phyloP scores from a whole-genome alignment of 2,113 vertebrate species.

The Mixornis gularis region DNA sequence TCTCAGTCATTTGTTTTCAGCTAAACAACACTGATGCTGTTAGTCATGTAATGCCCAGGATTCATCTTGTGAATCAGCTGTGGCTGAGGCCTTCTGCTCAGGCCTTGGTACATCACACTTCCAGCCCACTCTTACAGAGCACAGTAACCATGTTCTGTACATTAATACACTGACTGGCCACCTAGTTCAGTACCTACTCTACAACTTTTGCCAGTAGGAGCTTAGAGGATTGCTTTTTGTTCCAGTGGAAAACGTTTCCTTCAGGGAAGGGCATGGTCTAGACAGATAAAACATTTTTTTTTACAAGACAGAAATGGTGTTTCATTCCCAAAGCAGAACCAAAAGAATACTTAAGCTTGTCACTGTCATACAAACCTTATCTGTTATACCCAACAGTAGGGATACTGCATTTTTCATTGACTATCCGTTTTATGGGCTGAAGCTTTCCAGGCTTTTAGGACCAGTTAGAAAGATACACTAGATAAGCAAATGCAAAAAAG shows the following conservation, averaged over 20 bases:
- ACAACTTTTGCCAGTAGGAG: not conserved
- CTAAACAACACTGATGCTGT: not conserved
- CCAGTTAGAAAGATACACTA: not conserved
- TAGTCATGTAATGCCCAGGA: not conserved
- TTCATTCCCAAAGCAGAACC: not conserved
- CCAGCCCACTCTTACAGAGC: too few relatives aligned
- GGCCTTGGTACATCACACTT: not conserved
- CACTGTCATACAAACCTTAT: not conserved
- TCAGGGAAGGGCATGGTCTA: not conserved
- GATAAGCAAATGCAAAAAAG: not conserved
- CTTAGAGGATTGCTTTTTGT: not conserved
- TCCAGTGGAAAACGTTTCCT: not conserved
- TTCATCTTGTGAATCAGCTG: not conserved
- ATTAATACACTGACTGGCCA: not conserved
- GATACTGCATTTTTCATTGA: not conserved
- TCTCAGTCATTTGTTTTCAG: not conserved
- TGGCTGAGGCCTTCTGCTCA: not conserved
- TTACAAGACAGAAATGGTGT: not conserved
- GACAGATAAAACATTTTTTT: not conserved
- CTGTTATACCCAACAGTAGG: not conserved
- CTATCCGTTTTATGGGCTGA: not conserved
- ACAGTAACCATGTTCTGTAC: not conserved
- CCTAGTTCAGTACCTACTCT: rapidly evolving
- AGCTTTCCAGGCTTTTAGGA: not conserved
- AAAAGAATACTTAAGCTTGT: not conserved